Percentiles rank a stretch among this genome's conserved stretches.
Evolutionary conservation across 1,140 invertebrate species (phyloP).

Genomic region (Microvelia longipes): DNA sequence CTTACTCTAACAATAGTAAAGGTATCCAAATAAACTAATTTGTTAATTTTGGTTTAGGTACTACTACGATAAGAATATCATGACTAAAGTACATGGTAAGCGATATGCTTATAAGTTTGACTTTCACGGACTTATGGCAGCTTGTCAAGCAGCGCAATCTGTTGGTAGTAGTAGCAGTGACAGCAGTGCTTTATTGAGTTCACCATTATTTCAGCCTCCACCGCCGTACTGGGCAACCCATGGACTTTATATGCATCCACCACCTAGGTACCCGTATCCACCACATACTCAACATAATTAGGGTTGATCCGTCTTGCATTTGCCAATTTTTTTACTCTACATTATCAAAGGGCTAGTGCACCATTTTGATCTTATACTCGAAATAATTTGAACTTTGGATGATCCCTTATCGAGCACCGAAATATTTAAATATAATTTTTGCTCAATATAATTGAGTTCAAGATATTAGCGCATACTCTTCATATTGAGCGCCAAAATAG

Average conservation of each 20-base stretch:
- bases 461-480: too few relatives aligned
- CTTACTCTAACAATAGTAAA: too few relatives aligned
- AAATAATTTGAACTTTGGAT: too few relatives aligned
- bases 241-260: constrained; percentile 4
- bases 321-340: too few relatives aligned
- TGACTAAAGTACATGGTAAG: constrained; percentile 87
- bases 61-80: constrained; percentile 97
- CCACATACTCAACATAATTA: neutral
- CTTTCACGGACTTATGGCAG: constrained; percentile 67
- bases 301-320: too few relatives aligned
- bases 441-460: too few relatives aligned
- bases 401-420: too few relatives aligned
- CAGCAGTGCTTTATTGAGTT: constrained; percentile 3
- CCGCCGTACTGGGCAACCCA: constrained; percentile 4
- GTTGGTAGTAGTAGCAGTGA: constrained; percentile 16
- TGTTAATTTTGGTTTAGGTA: constrained; percentile 48
- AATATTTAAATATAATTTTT: too few relatives aligned
- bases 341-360: too few relatives aligned
- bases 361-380: too few relatives aligned
- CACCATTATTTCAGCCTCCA: constrained; percentile 5
- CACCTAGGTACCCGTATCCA: constrained; percentile 1
- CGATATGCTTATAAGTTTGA: constrained; percentile 87
- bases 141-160: constrained; percentile 52
- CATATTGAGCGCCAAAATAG: too few relatives aligned
- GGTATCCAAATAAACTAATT: too few relatives aligned